A percentile compares a stretch with the other conserved stretches of the same genome.
Conservation (phyloP, 1,140 invertebrate species). For the Neuroterus valhalla region DNA sequence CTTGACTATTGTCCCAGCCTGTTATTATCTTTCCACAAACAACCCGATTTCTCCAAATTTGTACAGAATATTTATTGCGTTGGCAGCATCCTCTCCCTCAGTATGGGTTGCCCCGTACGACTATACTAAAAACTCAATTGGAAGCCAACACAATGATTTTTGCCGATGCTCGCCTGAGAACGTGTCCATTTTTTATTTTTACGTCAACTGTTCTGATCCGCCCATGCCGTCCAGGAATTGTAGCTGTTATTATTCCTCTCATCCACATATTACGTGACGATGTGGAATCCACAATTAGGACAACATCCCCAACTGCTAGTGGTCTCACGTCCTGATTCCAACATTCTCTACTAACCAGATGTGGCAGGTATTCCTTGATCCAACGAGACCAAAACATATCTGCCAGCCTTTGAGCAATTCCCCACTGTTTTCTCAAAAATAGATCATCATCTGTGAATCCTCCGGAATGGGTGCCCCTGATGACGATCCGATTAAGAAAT, state of each 20-base stretch:
- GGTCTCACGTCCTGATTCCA: slow-evolving; percentile 16
- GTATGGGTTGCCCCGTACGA: too few relatives aligned
- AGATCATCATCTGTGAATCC: neutral
- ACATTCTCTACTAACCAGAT: slow-evolving; percentile 20
- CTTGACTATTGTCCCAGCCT: too few relatives aligned
- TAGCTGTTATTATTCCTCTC: slow-evolving; percentile 38
- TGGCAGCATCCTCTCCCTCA: too few relatives aligned
- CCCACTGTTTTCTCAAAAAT: slow-evolving; percentile 34
- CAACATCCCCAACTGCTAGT: slow-evolving; percentile 29
- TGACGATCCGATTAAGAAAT: slow-evolving; percentile 51
- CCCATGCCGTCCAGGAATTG: slow-evolving; percentile 32
- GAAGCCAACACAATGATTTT: too few relatives aligned
- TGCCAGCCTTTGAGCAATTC: slow-evolving; percentile 18
- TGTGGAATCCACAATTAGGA: slow-evolving; percentile 25
- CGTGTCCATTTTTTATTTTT: too few relatives aligned
- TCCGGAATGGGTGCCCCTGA: neutral
- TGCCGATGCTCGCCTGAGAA: too few relatives aligned
- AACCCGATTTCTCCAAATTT: too few relatives aligned
- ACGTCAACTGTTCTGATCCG: slow-evolving; percentile 33
- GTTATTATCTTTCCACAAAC: too few relatives aligned
- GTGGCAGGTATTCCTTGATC: slow-evolving; percentile 43
- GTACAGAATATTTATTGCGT: too few relatives aligned
- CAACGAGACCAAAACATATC: slow-evolving; percentile 44
- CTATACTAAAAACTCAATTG: too few relatives aligned
- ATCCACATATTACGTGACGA: slow-evolving; percentile 47